Base-by-base conservation (phyloP, 2,888 invertebrate species). In the Sminthurinus aureus region DNA sequence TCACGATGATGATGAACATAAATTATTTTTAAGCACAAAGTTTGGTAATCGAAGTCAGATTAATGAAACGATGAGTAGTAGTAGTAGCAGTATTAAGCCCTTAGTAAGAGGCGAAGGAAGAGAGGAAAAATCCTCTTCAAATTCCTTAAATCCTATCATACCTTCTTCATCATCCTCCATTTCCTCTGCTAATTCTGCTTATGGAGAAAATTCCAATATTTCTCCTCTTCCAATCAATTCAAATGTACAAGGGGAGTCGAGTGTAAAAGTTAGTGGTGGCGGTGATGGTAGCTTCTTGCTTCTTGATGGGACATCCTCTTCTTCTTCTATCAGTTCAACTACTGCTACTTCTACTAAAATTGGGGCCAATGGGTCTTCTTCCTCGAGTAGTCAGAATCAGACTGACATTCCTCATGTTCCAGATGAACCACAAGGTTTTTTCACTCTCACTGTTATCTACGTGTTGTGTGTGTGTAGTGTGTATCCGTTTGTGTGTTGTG, bases 1-100 rank as follows among this genome's bases (percentile, higher is more conserved):
- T 74, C 11, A 22, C 4, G 50, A 38, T 13, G 81, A 81, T 52
- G 76, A 76, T 52, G 58, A 76, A 58, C 76, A 76, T 79, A 83
- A 83, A 83, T 83, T 83, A 83, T 79, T 71, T 79, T 79, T 52
- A 50, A 67, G 75, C 73, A 22, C 71, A 83, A 83, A 83, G 79
- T 83, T 83, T 83, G 66, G 75, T 74, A 83, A 83, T 83, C 83
- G 79, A 83, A 83, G 79, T 83, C 79, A 79, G 64, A 79, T 74
- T 50, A 83, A 64, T 79, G 77, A 58, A 58, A 79, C 81, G 74
- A 81, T 58, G 73, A 83, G 77, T 22, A 38, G 38, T 38, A 38
- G 38, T 38, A 38, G 38, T 38, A 38, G 38, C 38, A 38, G 38
- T 38, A 38, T 1, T 38, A 38, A 38, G 38, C 6, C 38, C 38